Conservation (phyloP, 1,140 invertebrate species). For the Brachionus plicatilis region DNA sequence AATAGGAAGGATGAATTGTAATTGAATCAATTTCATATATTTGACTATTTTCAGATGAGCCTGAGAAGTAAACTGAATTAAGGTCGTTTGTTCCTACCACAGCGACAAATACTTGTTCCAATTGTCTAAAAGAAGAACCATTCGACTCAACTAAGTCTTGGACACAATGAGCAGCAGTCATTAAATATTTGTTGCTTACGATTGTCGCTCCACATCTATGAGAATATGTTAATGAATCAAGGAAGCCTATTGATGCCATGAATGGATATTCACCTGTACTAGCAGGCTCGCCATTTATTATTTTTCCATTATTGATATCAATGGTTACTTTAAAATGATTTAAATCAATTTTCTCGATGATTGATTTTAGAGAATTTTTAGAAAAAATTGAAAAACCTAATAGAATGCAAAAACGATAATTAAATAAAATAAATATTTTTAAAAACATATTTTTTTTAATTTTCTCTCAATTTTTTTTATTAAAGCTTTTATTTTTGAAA, state of each 20-base stretch:
- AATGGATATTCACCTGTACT: background rate
- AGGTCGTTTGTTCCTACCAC: background rate
- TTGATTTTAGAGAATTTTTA: background rate
- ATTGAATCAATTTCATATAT: background rate
- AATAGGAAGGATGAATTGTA: background rate
- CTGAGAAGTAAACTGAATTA: background rate
- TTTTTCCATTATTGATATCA: background rate
- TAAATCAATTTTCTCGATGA: background rate
- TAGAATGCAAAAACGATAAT: background rate
- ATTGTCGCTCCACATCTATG: background rate
- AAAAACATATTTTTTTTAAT: background rate
- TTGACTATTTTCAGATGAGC: background rate
- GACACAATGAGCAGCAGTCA: constrained; percentile 19
- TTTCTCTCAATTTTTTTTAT: no score
- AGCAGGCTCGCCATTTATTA: background rate
- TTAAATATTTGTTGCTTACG: background rate
- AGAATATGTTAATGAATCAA: background rate
- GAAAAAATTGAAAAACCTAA: background rate
- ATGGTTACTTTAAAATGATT: background rate
- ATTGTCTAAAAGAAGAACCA: background rate
- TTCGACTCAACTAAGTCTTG: background rate
- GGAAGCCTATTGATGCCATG: background rate
- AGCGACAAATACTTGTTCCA: background rate
- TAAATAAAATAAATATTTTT: background rate
- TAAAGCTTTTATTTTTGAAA: no score